Conservation (phyloP, 2,797 vertebrate species). For the Diglossa cyanea region DNA sequence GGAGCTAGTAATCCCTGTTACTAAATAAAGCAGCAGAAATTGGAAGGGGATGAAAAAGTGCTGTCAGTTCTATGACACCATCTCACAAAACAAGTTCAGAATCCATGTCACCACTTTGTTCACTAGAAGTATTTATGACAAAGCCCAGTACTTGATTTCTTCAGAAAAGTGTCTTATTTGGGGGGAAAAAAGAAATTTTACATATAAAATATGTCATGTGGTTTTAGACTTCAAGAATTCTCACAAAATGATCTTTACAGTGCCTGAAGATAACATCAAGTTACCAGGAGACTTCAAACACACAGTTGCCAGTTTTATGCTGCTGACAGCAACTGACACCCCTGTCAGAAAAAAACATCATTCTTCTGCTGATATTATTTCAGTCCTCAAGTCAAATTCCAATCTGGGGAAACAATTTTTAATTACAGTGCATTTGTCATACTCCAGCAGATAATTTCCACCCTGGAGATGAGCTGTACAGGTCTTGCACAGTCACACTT, state of each 20-base stretch:
- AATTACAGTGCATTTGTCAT: background rate
- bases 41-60: conserved; percentile 3
- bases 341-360: background rate
- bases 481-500: background rate
- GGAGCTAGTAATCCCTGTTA: conserved; percentile 40
- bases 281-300: background rate
- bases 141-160: background rate
- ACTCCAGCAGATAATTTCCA: background rate
- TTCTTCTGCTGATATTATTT: background rate
- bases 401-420: background rate
- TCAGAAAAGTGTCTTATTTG: background rate
- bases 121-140: background rate
- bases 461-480: background rate
- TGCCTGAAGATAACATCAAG: background rate
- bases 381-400: background rate
- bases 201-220: background rate
- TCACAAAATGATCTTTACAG: background rate
- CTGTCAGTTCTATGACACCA: conserved; percentile 19
- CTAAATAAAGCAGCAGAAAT: conserved; percentile 55
- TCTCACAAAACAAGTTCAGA: conserved; percentile 4
- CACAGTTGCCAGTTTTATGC: background rate
- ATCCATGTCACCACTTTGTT: background rate
- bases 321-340: background rate
- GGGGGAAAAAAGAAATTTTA: background rate
- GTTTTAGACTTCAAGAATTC: background rate